Percentiles rank a stretch among this genome's conserved stretches.
Evolutionary conservation across 2,113 vertebrate species (phyloP).

Genomic region (Arenaria interpres): DNA sequence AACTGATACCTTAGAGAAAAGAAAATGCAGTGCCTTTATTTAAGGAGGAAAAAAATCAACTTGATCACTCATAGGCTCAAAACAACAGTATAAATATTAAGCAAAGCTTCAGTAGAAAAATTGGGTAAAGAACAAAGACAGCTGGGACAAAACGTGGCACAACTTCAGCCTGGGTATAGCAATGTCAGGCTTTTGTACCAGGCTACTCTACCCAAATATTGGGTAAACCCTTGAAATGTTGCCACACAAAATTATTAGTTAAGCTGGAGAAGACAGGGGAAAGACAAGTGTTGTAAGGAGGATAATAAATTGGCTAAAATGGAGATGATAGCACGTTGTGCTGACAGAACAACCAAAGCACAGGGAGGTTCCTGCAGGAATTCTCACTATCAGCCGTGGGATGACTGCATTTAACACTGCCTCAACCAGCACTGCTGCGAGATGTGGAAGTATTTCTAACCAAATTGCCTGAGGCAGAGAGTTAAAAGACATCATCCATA

Average conservation of each 20-base stretch:
- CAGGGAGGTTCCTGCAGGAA: constrained; percentile 55
- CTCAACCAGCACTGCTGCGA: not conserved
- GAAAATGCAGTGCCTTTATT: not conserved
- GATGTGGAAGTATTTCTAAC: not conserved
- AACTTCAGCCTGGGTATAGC: not conserved
- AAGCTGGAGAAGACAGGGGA: not conserved
- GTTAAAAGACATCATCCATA: not conserved
- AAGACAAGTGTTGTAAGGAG: not conserved
- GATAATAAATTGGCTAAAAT: constrained; percentile 4
- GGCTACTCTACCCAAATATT: not conserved
- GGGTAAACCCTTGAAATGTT: not conserved
- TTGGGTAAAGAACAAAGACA: not conserved
- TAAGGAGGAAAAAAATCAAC: not conserved
- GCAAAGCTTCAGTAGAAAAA: not conserved
- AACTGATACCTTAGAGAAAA: not conserved
- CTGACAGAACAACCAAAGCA: not conserved
- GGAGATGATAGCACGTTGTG: not conserved
- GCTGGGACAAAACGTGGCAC: not conserved
- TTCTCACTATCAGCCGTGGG: not conserved
- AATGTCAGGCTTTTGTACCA: not conserved
- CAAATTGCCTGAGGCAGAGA: not conserved
- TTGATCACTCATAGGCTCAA: not conserved
- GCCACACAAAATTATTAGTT: not conserved
- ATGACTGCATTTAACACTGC: constrained; percentile 20
- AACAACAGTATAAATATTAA: not conserved